phyloP scores from a whole-genome alignment of 2,113 vertebrate genomes.

The Tachysurus vachellii region DNA sequence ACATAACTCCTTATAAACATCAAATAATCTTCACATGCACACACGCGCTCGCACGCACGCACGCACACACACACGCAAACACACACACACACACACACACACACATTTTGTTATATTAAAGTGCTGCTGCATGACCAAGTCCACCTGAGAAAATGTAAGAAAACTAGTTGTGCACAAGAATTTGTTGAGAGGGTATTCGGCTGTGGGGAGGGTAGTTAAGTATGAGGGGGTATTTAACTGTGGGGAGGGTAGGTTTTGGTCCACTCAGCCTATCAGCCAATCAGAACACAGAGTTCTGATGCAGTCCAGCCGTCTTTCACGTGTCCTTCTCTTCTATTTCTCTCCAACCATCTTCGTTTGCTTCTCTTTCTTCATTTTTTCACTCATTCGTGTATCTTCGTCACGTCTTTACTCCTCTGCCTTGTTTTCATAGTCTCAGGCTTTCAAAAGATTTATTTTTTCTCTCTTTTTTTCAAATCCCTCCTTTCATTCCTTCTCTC shows the following conservation, averaged over 20 bases:
- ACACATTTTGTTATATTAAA: slow-evolving; percentile 18
- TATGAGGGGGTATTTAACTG: not conserved
- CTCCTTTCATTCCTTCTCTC: not conserved
- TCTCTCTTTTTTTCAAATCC: not conserved
- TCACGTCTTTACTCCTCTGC: not conserved
- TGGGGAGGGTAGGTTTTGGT: not conserved
- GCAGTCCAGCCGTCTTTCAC: not conserved
- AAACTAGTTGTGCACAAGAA: not conserved
- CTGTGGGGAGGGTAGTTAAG: not conserved
- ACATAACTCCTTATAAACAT: slow-evolving; percentile 57
- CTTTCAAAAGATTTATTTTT: not conserved
- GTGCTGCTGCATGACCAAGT: not conserved
- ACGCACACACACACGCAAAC: slow-evolving; percentile 35
- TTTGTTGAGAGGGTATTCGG: not conserved
- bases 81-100: slow-evolving; percentile 36
- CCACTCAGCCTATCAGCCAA: not conserved
- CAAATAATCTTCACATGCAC: not conserved
- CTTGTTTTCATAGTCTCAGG: not conserved
- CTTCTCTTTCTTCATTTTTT: not conserved
- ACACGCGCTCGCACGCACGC: slow-evolving; percentile 18
- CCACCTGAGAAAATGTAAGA: not conserved
- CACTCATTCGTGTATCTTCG: not conserved
- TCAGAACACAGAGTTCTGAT: not conserved
- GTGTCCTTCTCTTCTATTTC: not conserved
- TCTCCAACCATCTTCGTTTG: not conserved